A percentile compares a stretch with the other conserved stretches of the same genome.
Evolutionary conservation across 1,140 invertebrate species (phyloP).

Genomic region (Capitella teleta): DNA sequence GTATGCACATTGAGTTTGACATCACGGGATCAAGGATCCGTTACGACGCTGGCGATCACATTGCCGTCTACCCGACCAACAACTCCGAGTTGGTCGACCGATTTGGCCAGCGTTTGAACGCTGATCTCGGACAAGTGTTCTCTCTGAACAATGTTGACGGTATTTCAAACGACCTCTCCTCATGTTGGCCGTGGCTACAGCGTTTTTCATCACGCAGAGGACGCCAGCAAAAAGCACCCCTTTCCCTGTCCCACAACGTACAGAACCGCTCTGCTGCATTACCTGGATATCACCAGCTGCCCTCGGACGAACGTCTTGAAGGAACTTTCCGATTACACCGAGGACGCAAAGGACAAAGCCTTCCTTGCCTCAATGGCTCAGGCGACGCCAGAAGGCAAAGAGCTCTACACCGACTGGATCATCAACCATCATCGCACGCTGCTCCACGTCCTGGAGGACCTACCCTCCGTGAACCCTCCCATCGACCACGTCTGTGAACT

Average conservation of each 20-base stretch:
- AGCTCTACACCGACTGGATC: slow-evolving; percentile 83
- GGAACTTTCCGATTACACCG: slow-evolving; percentile 85
- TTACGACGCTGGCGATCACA: slow-evolving; percentile 76
- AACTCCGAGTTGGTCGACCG: slow-evolving; percentile 68
- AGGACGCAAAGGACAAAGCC: slow-evolving; percentile 57
- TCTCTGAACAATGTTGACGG: slow-evolving; percentile 46
- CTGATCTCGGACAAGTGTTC: slow-evolving; percentile 57
- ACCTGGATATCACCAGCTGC: slow-evolving; percentile 89
- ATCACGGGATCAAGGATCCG: slow-evolving; percentile 49
- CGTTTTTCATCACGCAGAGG: slow-evolving; percentile 50
- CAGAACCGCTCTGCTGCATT: slow-evolving; percentile 87
- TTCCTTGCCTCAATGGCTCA: slow-evolving; percentile 42
- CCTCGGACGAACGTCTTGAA: slow-evolving; percentile 92
- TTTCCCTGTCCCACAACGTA: slow-evolving; percentile 97
- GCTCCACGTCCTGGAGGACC: slow-evolving; percentile 87
- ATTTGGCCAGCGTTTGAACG: slow-evolving; percentile 69
- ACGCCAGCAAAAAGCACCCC: slow-evolving; percentile 95
- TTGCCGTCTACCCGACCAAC: slow-evolving; percentile 92
- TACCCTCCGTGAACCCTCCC: slow-evolving; percentile 80
- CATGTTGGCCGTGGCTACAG: neutral
- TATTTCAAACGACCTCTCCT: slow-evolving; percentile 12
- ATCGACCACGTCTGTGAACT: slow-evolving; percentile 93
- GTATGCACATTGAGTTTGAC: slow-evolving; percentile 92
- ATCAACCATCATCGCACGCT: slow-evolving; percentile 84
- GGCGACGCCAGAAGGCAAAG: slow-evolving; percentile 47